phyloP scores from a whole-genome alignment of 2,888 invertebrate genomes.

The Melieria omissa region DNA sequence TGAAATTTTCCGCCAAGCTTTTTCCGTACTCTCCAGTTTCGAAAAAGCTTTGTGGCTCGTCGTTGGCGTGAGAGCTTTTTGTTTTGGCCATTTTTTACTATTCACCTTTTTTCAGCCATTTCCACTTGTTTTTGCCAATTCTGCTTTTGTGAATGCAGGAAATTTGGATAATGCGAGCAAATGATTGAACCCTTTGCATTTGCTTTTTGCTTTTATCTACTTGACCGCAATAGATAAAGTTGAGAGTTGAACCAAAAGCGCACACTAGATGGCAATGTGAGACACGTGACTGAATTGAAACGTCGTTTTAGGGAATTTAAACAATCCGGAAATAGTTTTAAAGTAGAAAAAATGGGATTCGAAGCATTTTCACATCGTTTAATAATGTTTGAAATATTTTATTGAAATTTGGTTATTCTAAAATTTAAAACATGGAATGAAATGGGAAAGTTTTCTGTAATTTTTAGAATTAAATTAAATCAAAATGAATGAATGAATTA shows the following conservation, averaged over 20 bases:
- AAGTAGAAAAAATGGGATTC: no score
- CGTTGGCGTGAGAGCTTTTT: not conserved
- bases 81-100: not conserved
- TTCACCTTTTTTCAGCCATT: not conserved
- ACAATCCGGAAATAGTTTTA: no score
- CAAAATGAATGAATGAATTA: no score
- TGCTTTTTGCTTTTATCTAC: not conserved
- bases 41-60: slow-evolving; percentile 5
- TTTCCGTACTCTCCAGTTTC: not conserved
- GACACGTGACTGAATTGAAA: no score
- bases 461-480: no score
- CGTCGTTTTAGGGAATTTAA: no score
- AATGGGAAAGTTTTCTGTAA: no score
- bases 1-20: not conserved
- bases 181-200: slow-evolving; percentile 10
- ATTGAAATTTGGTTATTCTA: no score
- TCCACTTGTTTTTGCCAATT: not conserved
- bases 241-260: not conserved
- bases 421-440: no score
- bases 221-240: not conserved
- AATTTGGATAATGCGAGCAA: slow-evolving; percentile 2
- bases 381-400: no score
- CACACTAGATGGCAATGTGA: not conserved
- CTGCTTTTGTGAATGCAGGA: not conserved
- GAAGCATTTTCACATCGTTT: no score